Percentiles rank a stretch among this genome's conserved stretches.
Conservation (phyloP, 2,797 vertebrate species). For the Sebastiscus tertius region DNA sequence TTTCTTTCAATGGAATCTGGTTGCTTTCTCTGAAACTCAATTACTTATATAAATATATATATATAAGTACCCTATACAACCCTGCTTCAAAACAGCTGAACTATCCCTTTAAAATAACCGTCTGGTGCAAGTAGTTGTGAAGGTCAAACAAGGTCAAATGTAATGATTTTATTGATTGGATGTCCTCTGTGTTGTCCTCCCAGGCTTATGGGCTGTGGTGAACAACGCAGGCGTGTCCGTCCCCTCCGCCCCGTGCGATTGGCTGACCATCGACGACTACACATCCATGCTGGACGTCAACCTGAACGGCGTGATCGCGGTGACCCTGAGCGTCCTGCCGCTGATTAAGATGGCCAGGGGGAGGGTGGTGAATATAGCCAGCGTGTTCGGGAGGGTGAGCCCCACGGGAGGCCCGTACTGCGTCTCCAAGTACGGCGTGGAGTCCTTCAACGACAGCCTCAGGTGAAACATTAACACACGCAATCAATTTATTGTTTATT, state of each 20-base stretch:
- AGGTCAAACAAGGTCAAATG: too few species aligned
- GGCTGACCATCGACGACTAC: conserved; percentile 81
- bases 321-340: conserved; percentile 80
- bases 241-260: conserved; percentile 72
- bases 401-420: conserved; percentile 73
- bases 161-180: too few species aligned
- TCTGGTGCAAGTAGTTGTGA: too few species aligned
- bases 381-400: conserved; percentile 81
- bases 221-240: conserved; percentile 82
- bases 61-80: too few species aligned
- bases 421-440: conserved; percentile 82
- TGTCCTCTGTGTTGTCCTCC: not conserved
- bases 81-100: too few species aligned
- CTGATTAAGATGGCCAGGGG: conserved; percentile 84
- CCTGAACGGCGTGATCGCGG: conserved; percentile 78
- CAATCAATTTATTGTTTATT: not conserved
- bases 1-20: too few species aligned
- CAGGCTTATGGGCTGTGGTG: conserved; percentile 84
- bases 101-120: too few species aligned
- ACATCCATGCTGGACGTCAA: conserved; percentile 81
- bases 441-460: conserved; percentile 83
- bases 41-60: too few species aligned
- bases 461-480: conserved; percentile 64
- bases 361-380: conserved; percentile 83
- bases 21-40: too few species aligned